Conservation (phyloP, 2,797 vertebrate genomes). For the Bufotes viridis region DNA sequence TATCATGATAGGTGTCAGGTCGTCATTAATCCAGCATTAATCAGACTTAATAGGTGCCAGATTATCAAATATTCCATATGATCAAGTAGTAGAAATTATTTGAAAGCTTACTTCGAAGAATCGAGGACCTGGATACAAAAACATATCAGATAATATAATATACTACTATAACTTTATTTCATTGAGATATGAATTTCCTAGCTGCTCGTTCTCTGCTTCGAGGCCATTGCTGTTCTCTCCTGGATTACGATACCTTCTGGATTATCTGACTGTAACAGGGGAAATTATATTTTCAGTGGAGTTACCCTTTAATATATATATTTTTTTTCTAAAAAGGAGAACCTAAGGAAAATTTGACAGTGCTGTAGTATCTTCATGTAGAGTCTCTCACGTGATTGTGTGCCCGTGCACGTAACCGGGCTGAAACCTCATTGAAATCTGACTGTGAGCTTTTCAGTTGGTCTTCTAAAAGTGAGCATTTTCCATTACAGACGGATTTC, state of each 20-base stretch:
- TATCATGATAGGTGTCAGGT: too few species aligned
- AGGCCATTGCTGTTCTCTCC: background rate
- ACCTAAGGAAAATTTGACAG: background rate
- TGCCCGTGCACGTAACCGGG: background rate
- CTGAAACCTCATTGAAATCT: constrained; percentile 30
- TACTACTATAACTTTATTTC: too few species aligned
- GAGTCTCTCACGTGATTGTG: background rate
- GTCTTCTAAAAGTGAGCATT: constrained; percentile 32
- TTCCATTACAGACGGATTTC: constrained; percentile 43
- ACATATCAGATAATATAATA: too few species aligned
- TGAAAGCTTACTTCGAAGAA: too few species aligned
- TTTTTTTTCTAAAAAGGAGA: background rate
- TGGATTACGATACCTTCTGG: background rate
- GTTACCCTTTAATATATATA: background rate
- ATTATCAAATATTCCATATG: too few species aligned
- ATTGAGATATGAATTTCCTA: too few species aligned
- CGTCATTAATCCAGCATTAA: too few species aligned
- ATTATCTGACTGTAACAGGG: background rate
- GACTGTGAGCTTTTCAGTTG: constrained; percentile 1
- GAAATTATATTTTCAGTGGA: background rate
- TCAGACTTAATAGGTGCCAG: too few species aligned
- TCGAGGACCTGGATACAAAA: too few species aligned
- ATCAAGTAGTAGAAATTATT: too few species aligned
- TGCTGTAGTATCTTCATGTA: background rate
- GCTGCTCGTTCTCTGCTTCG: too few species aligned